Base-by-base conservation (phyloP, 2,113 vertebrate species). In the Hippocampus barbouri region DNA sequence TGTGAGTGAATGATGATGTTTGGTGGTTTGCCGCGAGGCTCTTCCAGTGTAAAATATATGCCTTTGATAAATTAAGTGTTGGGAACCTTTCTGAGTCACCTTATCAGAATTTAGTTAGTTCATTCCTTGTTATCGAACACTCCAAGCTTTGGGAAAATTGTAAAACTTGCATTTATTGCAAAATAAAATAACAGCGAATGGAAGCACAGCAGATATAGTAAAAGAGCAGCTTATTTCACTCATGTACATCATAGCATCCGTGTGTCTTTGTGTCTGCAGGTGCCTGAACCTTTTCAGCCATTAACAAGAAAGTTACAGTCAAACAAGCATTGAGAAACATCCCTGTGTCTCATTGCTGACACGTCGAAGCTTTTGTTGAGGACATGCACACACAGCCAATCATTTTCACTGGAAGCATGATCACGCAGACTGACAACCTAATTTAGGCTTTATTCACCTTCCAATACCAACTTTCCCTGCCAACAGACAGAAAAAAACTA, bases 391-490 rank as follows among this genome's bases (percentile, higher is more conserved):
- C 73, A 72, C 40, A 84, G 62, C 70, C 63, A 76, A 65, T 66
- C 18, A 27, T 74, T 65, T 47, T 47, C 23, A 47, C 43, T 66
- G 23, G 25, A 47, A 66, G 43, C 41, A 66, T 47, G n/a, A 79
- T 89, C 81, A 76, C 75, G 78, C 80, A 80, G 63, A 79, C 66
- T 77, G 79, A 81, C 74, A 88, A 82, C 88, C 89, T 91, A 91
- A 91, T 90, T 92, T 90, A 89, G 89, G 89, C 89, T 87, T 91
- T 81, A 90, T 85, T 88, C 83, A 80, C 49, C 64, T 64, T 81
- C 69, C 49, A 57, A 72, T 75, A 75, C 74, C 69, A 82, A 87
- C 82, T 80, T 91, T 90, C 85, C 83, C 87, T 89, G 89, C 85
- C 84, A 79, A 69, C 66, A 77, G 87, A 91, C 88, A 90, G 83